These are phyloP conservation scores for Herpetotheres cachinnans DNA, from an alignment of 2,113 vertebrate species.

Conservation along the genomic window DNA sequence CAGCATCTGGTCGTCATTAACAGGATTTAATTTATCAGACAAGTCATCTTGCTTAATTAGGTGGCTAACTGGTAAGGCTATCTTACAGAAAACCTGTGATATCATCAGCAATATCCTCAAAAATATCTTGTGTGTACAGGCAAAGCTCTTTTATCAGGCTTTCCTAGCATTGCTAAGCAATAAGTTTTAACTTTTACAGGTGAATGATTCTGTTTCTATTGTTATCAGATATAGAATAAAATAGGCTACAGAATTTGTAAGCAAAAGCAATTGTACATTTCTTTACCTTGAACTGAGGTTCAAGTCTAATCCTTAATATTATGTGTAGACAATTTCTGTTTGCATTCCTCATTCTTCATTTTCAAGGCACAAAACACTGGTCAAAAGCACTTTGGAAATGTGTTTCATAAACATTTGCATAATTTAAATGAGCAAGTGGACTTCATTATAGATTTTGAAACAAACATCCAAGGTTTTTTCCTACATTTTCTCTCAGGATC, in stretches of 20 bases:
- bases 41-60: conserved; percentile 75
- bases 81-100: conserved; percentile 24
- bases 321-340: neutral
- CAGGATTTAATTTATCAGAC: conserved; percentile 80
- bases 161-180: neutral
- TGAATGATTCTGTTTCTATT: neutral
- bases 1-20: conserved; percentile 81
- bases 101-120: conserved; percentile 25
- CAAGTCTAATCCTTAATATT: neutral
- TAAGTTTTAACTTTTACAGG: neutral
- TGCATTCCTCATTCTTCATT: neutral
- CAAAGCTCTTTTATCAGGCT: neutral
- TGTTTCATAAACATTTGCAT: neutral
- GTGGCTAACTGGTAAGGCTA: conserved; percentile 47
- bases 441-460: neutral
- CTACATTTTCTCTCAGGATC: neutral
- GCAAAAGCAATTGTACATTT: neutral
- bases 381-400: neutral
- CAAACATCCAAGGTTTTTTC: neutral
- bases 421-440: neutral
- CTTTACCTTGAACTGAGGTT: neutral
- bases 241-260: neutral
- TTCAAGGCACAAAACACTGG: neutral
- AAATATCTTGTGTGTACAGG: neutral
- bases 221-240: neutral